Conservation (phyloP, 1,140 invertebrate species). For the Rhizoglyphus robini region DNA sequence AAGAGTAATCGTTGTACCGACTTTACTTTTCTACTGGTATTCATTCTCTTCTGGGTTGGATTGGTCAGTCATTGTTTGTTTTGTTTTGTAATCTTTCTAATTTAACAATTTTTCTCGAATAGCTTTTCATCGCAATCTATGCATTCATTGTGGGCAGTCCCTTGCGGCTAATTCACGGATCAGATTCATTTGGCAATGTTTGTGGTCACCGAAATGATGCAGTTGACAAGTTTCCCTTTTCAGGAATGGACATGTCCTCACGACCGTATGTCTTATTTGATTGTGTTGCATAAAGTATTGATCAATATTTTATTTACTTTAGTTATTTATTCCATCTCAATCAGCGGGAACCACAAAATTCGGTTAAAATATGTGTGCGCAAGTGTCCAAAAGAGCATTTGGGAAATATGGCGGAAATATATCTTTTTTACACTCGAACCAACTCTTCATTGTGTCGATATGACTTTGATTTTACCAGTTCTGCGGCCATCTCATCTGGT, state of each 20-base stretch:
- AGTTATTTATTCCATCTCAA: constrained; percentile 60
- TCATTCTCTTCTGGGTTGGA: neutral
- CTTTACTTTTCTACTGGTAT: neutral
- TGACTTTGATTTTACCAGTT: constrained; percentile 44
- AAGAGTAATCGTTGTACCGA: neutral
- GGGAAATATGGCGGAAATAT: constrained; percentile 48
- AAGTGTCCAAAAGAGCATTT: constrained; percentile 60
- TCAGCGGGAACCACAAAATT: constrained; percentile 53
- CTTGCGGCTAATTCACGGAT: constrained; percentile 69
- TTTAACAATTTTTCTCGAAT: constrained; percentile 24
- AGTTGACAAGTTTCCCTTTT: constrained; percentile 54
- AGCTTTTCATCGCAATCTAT: constrained; percentile 72
- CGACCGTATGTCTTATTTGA: constrained; percentile 43
- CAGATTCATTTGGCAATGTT: constrained; percentile 90
- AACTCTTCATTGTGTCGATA: constrained; percentile 55
- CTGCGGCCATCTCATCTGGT: neutral
- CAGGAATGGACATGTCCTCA: constrained; percentile 62
- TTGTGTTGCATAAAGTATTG: neutral
- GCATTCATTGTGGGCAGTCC: constrained; percentile 79
- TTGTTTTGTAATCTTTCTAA: neutral
- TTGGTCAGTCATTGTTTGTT: neutral
- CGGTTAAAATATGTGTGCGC: constrained; percentile 75
- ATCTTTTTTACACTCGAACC: constrained; percentile 55
- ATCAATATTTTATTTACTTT: constrained; percentile 8
- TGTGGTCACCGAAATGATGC: constrained; percentile 68